These are phyloP conservation scores for Empidonax traillii DNA, from an alignment of 2,113 vertebrate species.

Conservation along the genomic window DNA sequence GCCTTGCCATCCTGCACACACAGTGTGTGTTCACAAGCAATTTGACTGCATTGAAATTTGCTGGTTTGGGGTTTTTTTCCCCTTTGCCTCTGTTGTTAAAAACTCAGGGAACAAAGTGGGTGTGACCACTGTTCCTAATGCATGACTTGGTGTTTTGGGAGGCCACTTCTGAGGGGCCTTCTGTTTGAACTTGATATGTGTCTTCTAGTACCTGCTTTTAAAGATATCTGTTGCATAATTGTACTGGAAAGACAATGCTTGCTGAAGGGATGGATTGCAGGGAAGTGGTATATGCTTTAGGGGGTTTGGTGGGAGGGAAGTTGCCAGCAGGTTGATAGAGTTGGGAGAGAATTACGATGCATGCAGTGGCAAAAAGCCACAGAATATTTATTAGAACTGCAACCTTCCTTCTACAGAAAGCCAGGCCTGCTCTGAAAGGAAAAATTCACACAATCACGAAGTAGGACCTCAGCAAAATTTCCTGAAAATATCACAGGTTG, in stretches of 20 bases:
- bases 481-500: not conserved
- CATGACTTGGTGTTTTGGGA: not conserved
- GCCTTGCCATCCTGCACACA: not conserved
- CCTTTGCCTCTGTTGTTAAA: not conserved
- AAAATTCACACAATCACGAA: not conserved
- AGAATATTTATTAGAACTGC: rapidly evolving
- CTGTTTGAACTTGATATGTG: not conserved
- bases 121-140: not conserved
- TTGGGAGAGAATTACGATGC: not conserved
- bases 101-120: not conserved
- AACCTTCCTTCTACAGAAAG: not conserved
- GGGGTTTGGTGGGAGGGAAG: not conserved
- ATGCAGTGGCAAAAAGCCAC: not conserved
- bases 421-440: not conserved
- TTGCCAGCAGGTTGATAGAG: not conserved
- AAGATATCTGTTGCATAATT: not conserved
- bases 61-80: not conserved
- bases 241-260: not conserved
- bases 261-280: not conserved
- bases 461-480: not conserved
- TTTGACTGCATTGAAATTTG: not conserved
- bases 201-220: not conserved
- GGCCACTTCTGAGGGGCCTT: not conserved
- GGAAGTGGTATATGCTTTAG: not conserved
- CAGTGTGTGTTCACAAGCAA: not conserved